Percentiles rank a stretch among this genome's conserved stretches.
phyloP scores from a whole-genome alignment of 1,140 invertebrate species.

The Riptortus pedestris region DNA sequence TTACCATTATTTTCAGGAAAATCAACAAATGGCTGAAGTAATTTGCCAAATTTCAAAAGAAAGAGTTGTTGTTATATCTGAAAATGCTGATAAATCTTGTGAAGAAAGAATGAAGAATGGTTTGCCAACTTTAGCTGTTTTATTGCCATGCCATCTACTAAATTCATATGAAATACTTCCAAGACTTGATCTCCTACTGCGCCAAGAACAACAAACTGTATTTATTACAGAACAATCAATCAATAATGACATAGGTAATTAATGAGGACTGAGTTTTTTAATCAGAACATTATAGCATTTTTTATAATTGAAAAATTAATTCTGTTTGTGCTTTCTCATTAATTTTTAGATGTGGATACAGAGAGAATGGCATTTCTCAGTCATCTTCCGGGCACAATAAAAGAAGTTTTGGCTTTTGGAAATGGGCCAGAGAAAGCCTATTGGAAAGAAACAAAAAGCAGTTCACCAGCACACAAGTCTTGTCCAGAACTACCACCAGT shows the following conservation, averaged over 20 bases:
- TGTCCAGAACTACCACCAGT: background rate
- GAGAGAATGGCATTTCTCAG: background rate
- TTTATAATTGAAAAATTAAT: too few relatives aligned
- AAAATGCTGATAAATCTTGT: too few relatives aligned
- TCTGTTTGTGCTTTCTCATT: too few relatives aligned
- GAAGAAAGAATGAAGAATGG: background rate
- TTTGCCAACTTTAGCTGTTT: background rate
- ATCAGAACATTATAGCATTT: too few relatives aligned
- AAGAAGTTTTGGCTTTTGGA: background rate
- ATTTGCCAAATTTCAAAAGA: too few relatives aligned
- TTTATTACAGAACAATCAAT: background rate
- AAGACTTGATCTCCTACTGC: background rate
- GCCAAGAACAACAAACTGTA: background rate
- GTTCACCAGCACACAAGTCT: background rate
- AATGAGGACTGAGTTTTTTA: too few relatives aligned
- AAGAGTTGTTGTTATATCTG: too few relatives aligned
- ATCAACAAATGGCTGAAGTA: too few relatives aligned
- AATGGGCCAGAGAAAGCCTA: background rate
- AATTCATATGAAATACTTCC: background rate
- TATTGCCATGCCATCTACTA: background rate
- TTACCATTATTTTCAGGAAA: too few relatives aligned
- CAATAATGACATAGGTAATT: background rate
- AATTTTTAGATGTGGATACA: background rate
- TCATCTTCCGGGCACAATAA: background rate
- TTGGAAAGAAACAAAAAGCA: background rate